Evolutionary conservation across 2,888 invertebrate genomes (phyloP).

Genomic region (Meliscaeva auricollis): DNA sequence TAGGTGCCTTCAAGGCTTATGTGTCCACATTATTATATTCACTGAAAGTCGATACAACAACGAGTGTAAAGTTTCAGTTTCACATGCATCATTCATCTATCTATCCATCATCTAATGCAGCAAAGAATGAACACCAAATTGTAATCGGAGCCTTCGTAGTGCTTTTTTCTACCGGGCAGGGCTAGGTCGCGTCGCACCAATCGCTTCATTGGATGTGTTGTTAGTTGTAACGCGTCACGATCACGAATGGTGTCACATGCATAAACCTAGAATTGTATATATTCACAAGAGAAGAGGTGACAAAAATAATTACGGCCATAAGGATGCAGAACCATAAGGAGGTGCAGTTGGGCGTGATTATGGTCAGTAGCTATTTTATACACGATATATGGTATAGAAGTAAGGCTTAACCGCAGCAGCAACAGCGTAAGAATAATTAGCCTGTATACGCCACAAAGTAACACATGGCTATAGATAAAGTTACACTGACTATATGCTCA

Average conservation of each 20-base stretch:
- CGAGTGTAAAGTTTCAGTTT: constrained; percentile 60
- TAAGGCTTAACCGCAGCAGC: constrained; percentile 15
- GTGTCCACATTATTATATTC: constrained; percentile 36
- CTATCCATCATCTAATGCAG: constrained; percentile 65
- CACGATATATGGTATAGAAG: not conserved
- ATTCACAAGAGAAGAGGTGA: constrained; percentile 21
- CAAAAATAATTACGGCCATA: constrained; percentile 28
- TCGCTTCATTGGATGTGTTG: constrained; percentile 49
- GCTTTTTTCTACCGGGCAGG: constrained; percentile 13
- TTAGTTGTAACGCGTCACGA: constrained; percentile 23
- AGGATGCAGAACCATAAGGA: constrained; percentile 3
- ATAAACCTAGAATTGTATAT: not conserved
- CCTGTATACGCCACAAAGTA: constrained; percentile 3
- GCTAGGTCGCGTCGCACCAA: constrained; percentile 14
- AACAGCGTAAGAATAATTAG: constrained; percentile 13
- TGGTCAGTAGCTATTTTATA: constrained; percentile 29
- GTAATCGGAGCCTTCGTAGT: constrained; percentile 56
- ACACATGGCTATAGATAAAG: not conserved
- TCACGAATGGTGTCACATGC: constrained; percentile 1
- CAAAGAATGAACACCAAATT: constrained; percentile 47
- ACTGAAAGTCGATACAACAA: constrained; percentile 51
- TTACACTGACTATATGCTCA: constrained; percentile 23
- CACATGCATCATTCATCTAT: constrained; percentile 64
- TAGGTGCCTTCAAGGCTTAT: constrained; percentile 21
- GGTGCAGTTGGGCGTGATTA: constrained; percentile 29